phyloP scores from a whole-genome alignment of 2,797 vertebrate genomes.

The Trichosurus vulpecula region DNA sequence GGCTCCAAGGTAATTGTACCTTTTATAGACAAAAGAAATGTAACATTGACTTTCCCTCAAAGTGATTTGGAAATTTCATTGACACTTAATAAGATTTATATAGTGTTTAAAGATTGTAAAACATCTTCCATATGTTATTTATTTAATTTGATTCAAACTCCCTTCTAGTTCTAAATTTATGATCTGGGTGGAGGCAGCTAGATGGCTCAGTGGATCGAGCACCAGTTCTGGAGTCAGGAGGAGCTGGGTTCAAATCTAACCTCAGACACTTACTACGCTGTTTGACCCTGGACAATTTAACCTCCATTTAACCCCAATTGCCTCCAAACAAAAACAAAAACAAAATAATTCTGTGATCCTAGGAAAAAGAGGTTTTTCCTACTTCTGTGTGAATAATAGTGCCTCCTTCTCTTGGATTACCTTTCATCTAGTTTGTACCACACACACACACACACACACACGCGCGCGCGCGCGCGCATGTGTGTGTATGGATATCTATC shows the following conservation, averaged over 20 bases:
- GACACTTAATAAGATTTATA: not conserved
- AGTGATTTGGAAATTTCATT: constrained; percentile 53
- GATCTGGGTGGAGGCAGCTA: not conserved
- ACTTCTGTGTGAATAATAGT: not conserved
- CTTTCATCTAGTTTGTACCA: not conserved
- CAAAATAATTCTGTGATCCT: not conserved
- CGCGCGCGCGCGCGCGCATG: too few relatives aligned
- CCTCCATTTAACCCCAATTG: not conserved
- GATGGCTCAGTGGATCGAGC: not conserved
- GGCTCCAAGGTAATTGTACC: constrained; percentile 70
- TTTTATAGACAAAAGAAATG: constrained; percentile 68
- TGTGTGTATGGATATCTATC: too few relatives aligned
- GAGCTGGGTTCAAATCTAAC: not conserved
- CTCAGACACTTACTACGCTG: not conserved
- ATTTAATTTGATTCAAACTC: not conserved
- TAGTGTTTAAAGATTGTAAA: not conserved
- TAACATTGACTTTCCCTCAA: constrained; percentile 31
- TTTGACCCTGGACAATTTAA: not conserved
- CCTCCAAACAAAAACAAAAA: not conserved
- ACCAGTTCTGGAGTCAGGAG: not conserved
- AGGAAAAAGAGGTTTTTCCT: not conserved
- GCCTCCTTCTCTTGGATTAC: not conserved
- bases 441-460: not conserved
- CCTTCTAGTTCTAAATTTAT: not conserved
- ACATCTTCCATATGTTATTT: not conserved